A percentile compares a stretch with the other conserved stretches of the same genome.
Evolutionary conservation across 2,888 invertebrate genomes (phyloP).

Genomic region (Drosophila merina): DNA sequence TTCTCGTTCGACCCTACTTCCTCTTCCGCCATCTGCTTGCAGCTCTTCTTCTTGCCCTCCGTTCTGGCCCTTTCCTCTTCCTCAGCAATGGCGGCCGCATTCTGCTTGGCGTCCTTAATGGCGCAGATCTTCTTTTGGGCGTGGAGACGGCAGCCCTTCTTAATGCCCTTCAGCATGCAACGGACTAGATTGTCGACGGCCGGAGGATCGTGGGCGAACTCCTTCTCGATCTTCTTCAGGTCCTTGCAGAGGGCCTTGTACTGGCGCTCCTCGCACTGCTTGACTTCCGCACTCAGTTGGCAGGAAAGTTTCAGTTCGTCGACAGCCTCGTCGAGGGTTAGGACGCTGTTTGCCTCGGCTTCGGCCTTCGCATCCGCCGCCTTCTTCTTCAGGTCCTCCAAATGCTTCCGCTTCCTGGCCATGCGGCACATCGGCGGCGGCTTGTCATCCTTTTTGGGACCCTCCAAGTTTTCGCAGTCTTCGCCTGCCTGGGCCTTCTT

Average conservation of each 20-base stretch:
- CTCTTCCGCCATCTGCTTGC: background rate
- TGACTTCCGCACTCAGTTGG: background rate
- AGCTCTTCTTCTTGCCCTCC: background rate
- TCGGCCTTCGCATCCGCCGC: background rate
- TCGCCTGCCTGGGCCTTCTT: background rate
- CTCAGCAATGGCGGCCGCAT: background rate
- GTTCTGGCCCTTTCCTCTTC: background rate
- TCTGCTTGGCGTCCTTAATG: conserved; percentile 7
- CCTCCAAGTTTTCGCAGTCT: background rate
- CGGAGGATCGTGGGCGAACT: background rate
- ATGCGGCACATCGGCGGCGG: background rate
- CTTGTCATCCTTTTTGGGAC: background rate
- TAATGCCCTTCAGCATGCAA: conserved; percentile 26
- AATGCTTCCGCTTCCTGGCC: background rate
- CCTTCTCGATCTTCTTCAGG: background rate
- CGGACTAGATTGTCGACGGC: conserved; percentile 17
- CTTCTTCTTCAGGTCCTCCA: background rate
- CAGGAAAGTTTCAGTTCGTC: background rate
- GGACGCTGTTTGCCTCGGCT: background rate
- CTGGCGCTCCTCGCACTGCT: conserved; percentile 2
- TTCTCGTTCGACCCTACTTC: background rate
- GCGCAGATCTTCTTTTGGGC: conserved; percentile 9
- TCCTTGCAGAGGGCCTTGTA: conserved; percentile 6
- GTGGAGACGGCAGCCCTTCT: conserved; percentile 6
- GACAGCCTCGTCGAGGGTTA: background rate